A percentile compares a stretch with the other conserved stretches of the same genome.
These are phyloP conservation scores for Cyrtodaria siliqua DNA, from an alignment of 2,888 invertebrate genomes.

Conservation along the genomic window DNA sequence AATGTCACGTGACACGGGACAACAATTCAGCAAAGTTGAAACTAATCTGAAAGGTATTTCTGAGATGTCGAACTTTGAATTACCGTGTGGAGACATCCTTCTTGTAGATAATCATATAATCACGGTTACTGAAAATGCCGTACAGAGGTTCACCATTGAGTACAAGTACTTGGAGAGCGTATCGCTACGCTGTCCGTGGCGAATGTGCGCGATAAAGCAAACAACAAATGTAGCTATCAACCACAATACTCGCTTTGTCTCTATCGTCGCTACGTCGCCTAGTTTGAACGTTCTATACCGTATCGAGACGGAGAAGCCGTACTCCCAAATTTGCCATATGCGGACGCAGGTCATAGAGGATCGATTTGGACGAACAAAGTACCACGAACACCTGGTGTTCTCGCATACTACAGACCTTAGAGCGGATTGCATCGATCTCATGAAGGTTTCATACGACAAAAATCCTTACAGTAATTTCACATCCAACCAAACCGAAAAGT, in stretches of 20 bases:
- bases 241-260: constrained; percentile 60
- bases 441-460: constrained; percentile 56
- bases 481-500: constrained; percentile 37
- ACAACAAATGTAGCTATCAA: constrained; percentile 52
- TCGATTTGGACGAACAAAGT: constrained; percentile 54
- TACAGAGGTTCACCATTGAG: constrained; percentile 58
- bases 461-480: constrained; percentile 62
- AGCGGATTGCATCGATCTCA: constrained; percentile 55
- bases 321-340: constrained; percentile 65
- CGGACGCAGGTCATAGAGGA: constrained; percentile 58
- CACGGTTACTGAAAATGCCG: constrained; percentile 46
- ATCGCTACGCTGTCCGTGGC: constrained; percentile 53
- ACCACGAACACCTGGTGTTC: constrained; percentile 57
- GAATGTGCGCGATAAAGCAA: constrained; percentile 54
- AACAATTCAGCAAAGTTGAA: constrained; percentile 22
- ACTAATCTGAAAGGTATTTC: constrained; percentile 36
- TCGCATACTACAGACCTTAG: constrained; percentile 62
- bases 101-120: constrained; percentile 46
- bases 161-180: constrained; percentile 53
- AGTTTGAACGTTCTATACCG: constrained; percentile 40
- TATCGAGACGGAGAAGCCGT: constrained; percentile 64
- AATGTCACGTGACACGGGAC: constrained; percentile 43
- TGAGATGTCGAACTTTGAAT: constrained; percentile 58
- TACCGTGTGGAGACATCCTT: constrained; percentile 59
- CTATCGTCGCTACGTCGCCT: constrained; percentile 52